Evolutionary conservation across 2,113 vertebrate genomes (phyloP).

Genomic region (Dunckerocampus dactyliophorus): DNA sequence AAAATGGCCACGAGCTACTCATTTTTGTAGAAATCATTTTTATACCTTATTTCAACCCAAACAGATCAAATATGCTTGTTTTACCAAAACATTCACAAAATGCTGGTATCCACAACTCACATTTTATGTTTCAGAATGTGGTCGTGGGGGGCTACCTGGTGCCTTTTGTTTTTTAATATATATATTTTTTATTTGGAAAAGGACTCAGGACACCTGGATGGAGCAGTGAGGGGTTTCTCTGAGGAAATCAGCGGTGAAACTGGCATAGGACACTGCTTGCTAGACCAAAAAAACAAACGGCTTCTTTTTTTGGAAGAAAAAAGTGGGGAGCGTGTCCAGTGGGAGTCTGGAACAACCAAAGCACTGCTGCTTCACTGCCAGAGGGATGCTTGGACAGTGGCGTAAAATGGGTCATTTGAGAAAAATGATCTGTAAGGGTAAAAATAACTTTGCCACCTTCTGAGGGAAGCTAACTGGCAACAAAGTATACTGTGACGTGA

Average conservation of each 20-base stretch:
- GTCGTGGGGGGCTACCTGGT: too few relatives aligned
- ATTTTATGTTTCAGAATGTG: too few relatives aligned
- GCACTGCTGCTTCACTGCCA: neutral
- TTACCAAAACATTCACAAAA: too few relatives aligned
- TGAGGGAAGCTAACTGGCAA: neutral
- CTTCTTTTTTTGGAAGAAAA: neutral
- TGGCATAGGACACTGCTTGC: neutral
- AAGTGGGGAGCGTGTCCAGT: neutral
- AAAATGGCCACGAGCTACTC: too few relatives aligned
- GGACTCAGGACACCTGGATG: too few relatives aligned
- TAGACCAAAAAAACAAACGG: neutral
- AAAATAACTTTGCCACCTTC: neutral
- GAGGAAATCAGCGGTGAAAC: neutral
- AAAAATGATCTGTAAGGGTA: neutral
- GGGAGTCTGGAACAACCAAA: neutral
- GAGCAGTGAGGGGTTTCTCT: too few relatives aligned
- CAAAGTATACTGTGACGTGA: neutral
- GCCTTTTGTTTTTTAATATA: too few relatives aligned
- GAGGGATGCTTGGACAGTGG: neutral
- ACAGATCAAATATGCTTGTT: too few relatives aligned
- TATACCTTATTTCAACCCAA: too few relatives aligned
- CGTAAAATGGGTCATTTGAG: neutral
- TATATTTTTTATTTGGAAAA: too few relatives aligned
- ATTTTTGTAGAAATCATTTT: too few relatives aligned
- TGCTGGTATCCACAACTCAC: too few relatives aligned